Conservation (phyloP, 2,888 invertebrate genomes). For the Theodoxus fluviatilis region DNA sequence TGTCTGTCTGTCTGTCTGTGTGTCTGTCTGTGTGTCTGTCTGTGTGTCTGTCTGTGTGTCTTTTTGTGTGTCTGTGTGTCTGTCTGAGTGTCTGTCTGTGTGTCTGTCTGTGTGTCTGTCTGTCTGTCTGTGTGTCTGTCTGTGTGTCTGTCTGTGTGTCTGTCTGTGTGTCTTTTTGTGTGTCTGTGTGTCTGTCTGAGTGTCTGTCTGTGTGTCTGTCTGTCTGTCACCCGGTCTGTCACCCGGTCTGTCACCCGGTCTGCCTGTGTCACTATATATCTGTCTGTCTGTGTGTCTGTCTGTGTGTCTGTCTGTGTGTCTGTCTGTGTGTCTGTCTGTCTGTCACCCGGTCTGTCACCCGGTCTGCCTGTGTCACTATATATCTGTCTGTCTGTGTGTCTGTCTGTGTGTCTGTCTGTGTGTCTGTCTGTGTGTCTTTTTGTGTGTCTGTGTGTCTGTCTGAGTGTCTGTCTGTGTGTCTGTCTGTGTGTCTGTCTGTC, state of each 20-base stretch:
- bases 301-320: slow-evolving; percentile 9
- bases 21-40: background rate
- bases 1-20: background rate
- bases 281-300: slow-evolving; percentile 5
- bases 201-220: slow-evolving; percentile 2
- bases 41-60: background rate
- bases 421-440: background rate
- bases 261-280: background rate
- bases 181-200: slow-evolving; percentile 8
- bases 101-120: background rate
- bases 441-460: background rate
- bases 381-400: background rate
- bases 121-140: slow-evolving; percentile 2
- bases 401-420: background rate
- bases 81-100: too few relatives aligned
- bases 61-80: too few relatives aligned
- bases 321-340: slow-evolving; percentile 13
- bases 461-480: background rate
- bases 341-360: background rate
- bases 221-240: background rate
- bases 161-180: slow-evolving; percentile 1
- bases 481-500: background rate
- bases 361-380: background rate
- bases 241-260: background rate
- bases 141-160: background rate